These are phyloP conservation scores for Pseudomyrmex dendroicus DNA, from an alignment of 1,140 invertebrate genomes.

Conservation along the genomic window DNA sequence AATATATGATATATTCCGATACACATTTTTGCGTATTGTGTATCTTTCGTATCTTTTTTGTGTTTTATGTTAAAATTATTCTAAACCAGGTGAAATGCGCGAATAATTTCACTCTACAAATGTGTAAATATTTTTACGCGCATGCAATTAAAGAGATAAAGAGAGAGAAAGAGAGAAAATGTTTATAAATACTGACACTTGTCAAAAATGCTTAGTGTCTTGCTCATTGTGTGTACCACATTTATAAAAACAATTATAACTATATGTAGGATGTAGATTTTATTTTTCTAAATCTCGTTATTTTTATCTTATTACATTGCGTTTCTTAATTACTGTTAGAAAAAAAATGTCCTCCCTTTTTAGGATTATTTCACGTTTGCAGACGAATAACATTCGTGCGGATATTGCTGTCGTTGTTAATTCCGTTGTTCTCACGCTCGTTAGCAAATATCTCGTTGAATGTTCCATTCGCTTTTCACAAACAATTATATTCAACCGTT, in stretches of 20 bases:
- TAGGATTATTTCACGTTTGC: slow-evolving; percentile 1
- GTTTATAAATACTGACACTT: too few species aligned
- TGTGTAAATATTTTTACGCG: too few species aligned
- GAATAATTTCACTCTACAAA: too few species aligned
- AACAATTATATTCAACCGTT: slow-evolving; percentile 47
- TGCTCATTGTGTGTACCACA: background rate
- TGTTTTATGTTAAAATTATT: too few species aligned
- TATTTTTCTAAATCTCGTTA: background rate
- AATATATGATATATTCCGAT: too few species aligned
- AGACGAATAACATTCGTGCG: slow-evolving; percentile 5
- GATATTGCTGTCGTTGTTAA: slow-evolving; percentile 42
- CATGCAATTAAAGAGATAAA: too few species aligned
- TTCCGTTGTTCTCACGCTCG: slow-evolving; percentile 34
- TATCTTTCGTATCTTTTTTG: too few species aligned
- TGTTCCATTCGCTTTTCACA: slow-evolving; percentile 47
- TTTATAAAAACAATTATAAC: background rate
- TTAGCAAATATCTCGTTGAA: slow-evolving; percentile 43
- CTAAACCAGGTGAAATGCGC: too few species aligned
- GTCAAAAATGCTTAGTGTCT: background rate
- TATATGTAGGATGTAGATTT: background rate
- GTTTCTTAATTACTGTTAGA: background rate
- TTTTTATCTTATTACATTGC: background rate
- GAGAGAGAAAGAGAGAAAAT: too few species aligned
- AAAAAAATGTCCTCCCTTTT: background rate
- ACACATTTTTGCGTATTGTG: too few species aligned